Evolutionary conservation across 2,113 vertebrate species (phyloP), one percentile per base, ranked within the genome.

Genomic region (Rhegmatorhina hoffmannsi): DNA sequence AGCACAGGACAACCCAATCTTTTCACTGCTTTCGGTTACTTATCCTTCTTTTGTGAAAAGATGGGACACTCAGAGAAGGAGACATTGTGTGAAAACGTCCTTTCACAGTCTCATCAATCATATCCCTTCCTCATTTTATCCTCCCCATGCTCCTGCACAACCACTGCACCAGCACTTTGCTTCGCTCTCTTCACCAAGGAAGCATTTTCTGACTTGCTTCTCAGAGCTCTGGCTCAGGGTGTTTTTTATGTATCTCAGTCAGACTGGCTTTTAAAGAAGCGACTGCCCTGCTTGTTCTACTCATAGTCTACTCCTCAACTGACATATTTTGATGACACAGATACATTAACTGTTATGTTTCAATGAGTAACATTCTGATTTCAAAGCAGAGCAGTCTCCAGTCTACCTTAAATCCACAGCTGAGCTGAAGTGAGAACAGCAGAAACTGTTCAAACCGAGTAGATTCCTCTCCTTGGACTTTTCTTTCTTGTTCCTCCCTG

Each of bases 401-500:
- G 43, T 74, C 43, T 11, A 19, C 24, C 43, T 31, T 43, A 84
- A 87, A 92, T 11, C 28, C 18, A 47, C 36, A 86, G 36, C 18
- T 46, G 60, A 76, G 33, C 14, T 74, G 33, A 85, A 74, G 23
- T 73, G 20, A 36, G 60, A 80, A n/a, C 11, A 84, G 43, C 23
- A 33, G 36, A 31, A 85, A 34, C 23, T 34, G 17, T 7, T 69
- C 1, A 0, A 80, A 81, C 10, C 0, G 0, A 59, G 10, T 36
- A 26, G 50, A 50, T 5, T 55, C 29, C 17, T 26, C 18, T 20
- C 67, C 13, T 28, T 8, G 5, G 17, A 70, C 25, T 47, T 36
- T 67, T 49, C 10, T 24, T 75, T 52, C 68, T 46, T 36, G 8
- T 2, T 50, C 25, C 64, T 70, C 36, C 26, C 15, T 43, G 17